Evolutionary conservation across 1,140 invertebrate species (phyloP).

Genomic region (Drosophila teissieri): DNA sequence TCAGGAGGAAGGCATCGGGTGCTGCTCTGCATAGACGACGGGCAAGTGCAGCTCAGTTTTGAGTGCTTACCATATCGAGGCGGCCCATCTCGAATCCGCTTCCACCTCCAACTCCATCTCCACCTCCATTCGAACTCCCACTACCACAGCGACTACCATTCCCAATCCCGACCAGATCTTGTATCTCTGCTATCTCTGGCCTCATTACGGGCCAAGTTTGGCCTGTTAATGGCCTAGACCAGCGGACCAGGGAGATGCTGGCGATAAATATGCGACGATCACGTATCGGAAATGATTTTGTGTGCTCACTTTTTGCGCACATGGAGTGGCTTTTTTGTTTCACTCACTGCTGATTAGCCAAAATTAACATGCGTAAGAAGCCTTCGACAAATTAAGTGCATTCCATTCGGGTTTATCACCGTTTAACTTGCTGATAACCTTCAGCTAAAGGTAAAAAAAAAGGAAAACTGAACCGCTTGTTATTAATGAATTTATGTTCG

Average conservation of each 20-base stretch:
- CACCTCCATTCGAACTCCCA: conserved; percentile 20
- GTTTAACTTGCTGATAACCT: conserved; percentile 53
- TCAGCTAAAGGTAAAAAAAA: background rate
- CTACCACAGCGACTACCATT: conserved; percentile 3
- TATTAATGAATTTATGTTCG: conserved; percentile 75
- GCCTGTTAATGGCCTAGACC: conserved; percentile 71
- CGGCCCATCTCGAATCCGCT: conserved; percentile 47
- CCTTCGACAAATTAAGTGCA: conserved; percentile 54
- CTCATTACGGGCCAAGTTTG: conserved; percentile 62
- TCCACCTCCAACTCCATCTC: background rate
- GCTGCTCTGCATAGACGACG: conserved; percentile 73
- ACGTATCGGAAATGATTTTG: conserved; percentile 66
- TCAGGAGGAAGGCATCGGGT: conserved; percentile 4
- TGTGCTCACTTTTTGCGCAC: conserved; percentile 14
- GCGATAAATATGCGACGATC: conserved; percentile 80
- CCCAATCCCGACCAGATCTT: conserved; percentile 43
- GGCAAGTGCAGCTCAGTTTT: conserved; percentile 66
- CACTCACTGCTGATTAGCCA: conserved; percentile 19
- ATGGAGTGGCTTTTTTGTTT: background rate
- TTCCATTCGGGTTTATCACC: conserved; percentile 64
- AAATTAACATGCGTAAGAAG: conserved; percentile 63
- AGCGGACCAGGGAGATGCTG: conserved; percentile 46
- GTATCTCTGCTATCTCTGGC: conserved; percentile 74
- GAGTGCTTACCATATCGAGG: conserved; percentile 78
- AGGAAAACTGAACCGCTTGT: conserved; percentile 24